Conservation (phyloP, 2,888 invertebrate genomes). For the Smittia sp. region DNA sequence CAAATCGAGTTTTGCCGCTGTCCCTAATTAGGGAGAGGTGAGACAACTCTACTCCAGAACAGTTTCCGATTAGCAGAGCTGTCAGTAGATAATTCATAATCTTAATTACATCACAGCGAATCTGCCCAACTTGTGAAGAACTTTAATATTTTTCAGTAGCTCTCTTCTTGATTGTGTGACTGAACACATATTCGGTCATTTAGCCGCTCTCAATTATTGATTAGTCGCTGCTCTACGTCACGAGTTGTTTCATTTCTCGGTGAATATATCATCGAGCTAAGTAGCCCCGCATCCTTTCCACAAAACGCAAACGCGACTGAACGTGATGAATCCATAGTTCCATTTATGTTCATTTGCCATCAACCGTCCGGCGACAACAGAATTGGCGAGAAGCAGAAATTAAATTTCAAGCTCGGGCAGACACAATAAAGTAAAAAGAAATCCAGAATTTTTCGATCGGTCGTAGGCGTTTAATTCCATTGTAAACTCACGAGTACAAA, state of each 20-base stretch:
- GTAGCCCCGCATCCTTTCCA: neutral
- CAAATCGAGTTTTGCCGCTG: neutral
- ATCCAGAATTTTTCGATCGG: neutral
- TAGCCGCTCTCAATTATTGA: no score
- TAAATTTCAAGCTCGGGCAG: neutral
- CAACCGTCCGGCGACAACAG: neutral
- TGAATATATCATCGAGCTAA: neutral
- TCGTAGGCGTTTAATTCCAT: constrained; percentile 27
- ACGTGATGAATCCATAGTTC: constrained; percentile 9
- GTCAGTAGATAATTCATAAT: neutral
- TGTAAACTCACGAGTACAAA: neutral
- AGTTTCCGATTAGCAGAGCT: neutral
- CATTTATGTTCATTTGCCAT: constrained; percentile 16
- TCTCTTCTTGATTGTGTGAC: no score
- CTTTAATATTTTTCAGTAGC: no score
- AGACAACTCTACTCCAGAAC: neutral
- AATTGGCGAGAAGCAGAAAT: neutral
- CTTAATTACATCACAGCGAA: neutral
- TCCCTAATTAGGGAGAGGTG: neutral
- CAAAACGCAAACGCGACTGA: neutral
- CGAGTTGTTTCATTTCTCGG: no score
- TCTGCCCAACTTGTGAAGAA: no score
- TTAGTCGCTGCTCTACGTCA: no score
- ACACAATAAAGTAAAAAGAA: constrained; percentile 13
- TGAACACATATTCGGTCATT: no score